Evolutionary conservation across 1,140 invertebrate species (phyloP), one percentile per base, ranked within the genome.

Genomic region (Habropoda laboriosa): DNA sequence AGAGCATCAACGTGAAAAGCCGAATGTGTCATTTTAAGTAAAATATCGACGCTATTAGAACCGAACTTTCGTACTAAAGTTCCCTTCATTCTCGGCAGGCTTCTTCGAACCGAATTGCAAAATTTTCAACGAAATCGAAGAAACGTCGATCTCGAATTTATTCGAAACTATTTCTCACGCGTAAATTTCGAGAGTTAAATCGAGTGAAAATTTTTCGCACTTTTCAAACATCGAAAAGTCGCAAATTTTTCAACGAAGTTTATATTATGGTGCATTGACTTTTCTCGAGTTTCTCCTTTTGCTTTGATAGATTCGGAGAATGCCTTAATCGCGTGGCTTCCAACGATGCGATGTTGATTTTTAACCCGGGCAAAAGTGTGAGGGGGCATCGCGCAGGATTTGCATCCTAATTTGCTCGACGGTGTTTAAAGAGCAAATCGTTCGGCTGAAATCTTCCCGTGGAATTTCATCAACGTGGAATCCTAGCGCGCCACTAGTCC

Each of bases 381-480:
- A 13, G 27, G n/a, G 35, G 35, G 18, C 47, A 53, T 42, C 21
- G 47, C 42, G 21, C n/a, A 0, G 32, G 60, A 75, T 66, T 64
- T 66, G 72, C 61, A 75, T 75, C 60, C 40, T 66, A 66, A 75
- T 75, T 75, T 32, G 35, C 18, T 16, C 51, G 35, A 47, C 35
- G 63, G 27, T 66, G 35, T 66, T 75, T 66, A 75, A 75, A 55
- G 72, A 75, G 72, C 35, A 42, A 75, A 75, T 75, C 72, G 72
- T 53, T 75, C 8, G 47, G 7, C 47, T 27, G 38, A 53, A 75
- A 75, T 75, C 72, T 66, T 64, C 32, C 3, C 38, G 45, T 4
- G 60, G 60, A 75, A 75, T 75, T 75, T 75, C 40, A 66, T 75
- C 57, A 55, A 30, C 47, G 60, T 21, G 35, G 72, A 64, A 63